Conservation (phyloP, 2,113 vertebrate genomes). For the Phyllostomus discolor region DNA sequence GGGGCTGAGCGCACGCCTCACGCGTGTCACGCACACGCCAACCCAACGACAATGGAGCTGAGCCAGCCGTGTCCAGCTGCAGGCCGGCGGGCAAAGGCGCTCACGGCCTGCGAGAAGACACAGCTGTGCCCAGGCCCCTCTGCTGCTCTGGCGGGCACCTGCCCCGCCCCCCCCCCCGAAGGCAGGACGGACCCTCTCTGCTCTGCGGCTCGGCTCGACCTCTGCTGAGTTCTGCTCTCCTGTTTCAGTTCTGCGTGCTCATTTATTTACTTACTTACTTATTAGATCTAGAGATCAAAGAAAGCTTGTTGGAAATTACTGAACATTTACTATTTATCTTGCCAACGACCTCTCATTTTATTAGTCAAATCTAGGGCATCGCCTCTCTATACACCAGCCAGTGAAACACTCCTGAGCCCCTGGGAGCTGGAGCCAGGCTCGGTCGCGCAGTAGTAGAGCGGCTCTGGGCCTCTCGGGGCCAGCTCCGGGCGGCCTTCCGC, state of each 20-base stretch:
- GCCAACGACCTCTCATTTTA: neutral
- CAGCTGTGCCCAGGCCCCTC: neutral
- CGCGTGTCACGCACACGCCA: neutral
- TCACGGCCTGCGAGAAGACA: neutral
- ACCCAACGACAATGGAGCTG: neutral
- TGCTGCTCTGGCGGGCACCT: fast-evolving
- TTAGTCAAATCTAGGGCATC: neutral
- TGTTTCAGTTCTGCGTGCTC: neutral
- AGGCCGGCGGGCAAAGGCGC: neutral
- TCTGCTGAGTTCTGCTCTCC: neutral
- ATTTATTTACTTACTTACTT: neutral
- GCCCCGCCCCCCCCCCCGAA: neutral
- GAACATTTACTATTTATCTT: neutral
- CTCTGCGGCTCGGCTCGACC: neutral
- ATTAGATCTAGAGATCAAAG: neutral
- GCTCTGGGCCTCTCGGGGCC: neutral
- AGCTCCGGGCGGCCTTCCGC: neutral
- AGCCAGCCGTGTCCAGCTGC: neutral
- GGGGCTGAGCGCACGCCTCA: neutral
- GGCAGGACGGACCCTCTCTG: neutral
- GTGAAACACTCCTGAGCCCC: neutral
- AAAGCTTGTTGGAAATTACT: neutral
- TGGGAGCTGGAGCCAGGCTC: neutral
- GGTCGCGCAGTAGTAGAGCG: neutral
- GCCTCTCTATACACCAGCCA: neutral